Evolutionary conservation across 2,797 vertebrate species (phyloP).

Genomic region (Hybognathus amarus): DNA sequence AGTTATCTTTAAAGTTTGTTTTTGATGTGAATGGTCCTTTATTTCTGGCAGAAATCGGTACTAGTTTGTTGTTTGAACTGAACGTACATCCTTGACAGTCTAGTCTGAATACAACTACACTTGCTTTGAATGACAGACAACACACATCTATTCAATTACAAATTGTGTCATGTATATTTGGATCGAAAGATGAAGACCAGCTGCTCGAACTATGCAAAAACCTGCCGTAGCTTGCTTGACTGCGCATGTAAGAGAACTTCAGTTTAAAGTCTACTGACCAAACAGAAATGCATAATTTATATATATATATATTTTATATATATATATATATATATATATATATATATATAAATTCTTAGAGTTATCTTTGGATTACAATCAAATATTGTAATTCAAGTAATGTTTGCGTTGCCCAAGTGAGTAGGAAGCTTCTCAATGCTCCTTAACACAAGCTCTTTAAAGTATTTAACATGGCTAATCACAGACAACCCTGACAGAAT

Average conservation of each 20-base stretch:
- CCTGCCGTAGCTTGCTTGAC: not conserved
- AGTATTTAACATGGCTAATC: constrained; percentile 42
- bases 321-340: too few relatives aligned
- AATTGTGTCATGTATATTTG: not conserved
- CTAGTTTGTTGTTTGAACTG: not conserved
- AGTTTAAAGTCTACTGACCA: not conserved
- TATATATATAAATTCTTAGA: not conserved
- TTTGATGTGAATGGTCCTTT: not conserved
- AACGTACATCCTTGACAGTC: too few relatives aligned
- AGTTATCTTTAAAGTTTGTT: not conserved
- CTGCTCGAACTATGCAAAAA: not conserved
- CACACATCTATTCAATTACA: not conserved
- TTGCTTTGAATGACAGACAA: not conserved
- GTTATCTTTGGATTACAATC: not conserved
- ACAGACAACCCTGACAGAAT: constrained; percentile 32
- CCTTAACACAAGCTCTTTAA: constrained; percentile 39
- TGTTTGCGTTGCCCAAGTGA: constrained; percentile 8
- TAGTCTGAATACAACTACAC: not conserved
- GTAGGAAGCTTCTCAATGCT: constrained; percentile 20
- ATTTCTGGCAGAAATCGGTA: not conserved
- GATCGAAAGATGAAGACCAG: not conserved
- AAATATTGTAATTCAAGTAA: not conserved
- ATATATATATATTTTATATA: too few relatives aligned
- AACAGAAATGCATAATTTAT: not conserved
- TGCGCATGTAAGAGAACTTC: not conserved